phyloP scores from a whole-genome alignment of 2,888 invertebrate species.

The Kryphioiulus occultus region DNA sequence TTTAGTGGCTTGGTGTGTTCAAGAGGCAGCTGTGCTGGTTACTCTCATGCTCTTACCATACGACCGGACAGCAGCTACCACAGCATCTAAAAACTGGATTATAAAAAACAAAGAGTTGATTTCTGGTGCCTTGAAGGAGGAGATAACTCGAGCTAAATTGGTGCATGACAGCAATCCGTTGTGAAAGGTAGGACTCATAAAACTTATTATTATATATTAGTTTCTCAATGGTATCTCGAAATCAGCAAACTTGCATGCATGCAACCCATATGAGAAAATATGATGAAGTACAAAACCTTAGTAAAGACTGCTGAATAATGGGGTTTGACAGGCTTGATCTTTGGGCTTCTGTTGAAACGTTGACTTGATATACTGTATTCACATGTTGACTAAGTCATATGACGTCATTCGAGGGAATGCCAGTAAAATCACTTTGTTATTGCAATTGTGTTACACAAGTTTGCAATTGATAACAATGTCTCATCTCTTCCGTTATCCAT shows the following conservation, averaged over 20 bases:
- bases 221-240: too few species aligned
- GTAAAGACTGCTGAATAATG: too few species aligned
- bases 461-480: too few species aligned
- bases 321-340: too few species aligned
- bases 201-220: not conserved
- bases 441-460: not conserved
- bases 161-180: not conserved
- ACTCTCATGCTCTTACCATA: not conserved
- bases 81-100: not conserved
- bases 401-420: not conserved
- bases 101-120: not conserved
- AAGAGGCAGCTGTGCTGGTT: constrained; percentile 30
- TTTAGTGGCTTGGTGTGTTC: constrained; percentile 42
- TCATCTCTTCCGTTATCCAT: too few species aligned
- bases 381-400: not conserved
- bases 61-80: not conserved
- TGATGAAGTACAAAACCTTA: too few species aligned
- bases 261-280: too few species aligned
- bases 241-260: too few species aligned
- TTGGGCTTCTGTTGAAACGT: too few species aligned
- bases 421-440: not conserved
- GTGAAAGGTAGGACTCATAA: not conserved
- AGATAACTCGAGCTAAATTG: not conserved
- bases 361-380: too few species aligned
- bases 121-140: not conserved